A percentile compares a stretch with the other conserved stretches of the same genome.
Evolutionary conservation across 2,888 invertebrate species (phyloP).

Genomic region (Pherbina coryleti): DNA sequence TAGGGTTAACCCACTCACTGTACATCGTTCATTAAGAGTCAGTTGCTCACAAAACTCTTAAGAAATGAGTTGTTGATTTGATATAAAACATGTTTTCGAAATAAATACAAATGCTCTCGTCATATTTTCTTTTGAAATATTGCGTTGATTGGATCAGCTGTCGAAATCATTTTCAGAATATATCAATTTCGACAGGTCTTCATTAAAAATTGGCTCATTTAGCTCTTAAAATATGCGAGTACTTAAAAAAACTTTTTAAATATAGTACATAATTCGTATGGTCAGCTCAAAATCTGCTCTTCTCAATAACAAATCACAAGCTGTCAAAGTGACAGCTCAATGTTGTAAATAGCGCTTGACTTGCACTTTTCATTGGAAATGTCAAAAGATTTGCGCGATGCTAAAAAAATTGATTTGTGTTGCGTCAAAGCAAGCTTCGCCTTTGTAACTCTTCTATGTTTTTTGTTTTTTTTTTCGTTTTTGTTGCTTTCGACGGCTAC

Average conservation of each 20-base stretch:
- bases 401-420: slow-evolving; percentile 13
- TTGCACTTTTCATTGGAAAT: not conserved
- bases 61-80: no score
- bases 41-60: no score
- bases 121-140: no score
- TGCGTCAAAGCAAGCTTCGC: slow-evolving; percentile 7
- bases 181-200: not conserved
- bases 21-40: no score
- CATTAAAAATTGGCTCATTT: not conserved
- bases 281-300: no score
- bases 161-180: no score
- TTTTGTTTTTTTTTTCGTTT: not conserved
- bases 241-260: not conserved
- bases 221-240: not conserved
- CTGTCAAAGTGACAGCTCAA: slow-evolving; percentile 31
- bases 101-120: no score
- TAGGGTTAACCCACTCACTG: no score
- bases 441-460: not conserved
- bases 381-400: not conserved
- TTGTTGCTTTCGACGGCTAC: not conserved
- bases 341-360: not conserved
- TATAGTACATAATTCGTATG: no score
- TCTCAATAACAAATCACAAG: not conserved
- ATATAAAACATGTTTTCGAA: no score
- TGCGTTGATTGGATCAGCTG: no score